Base-by-base conservation (phyloP, 2,797 vertebrate genomes). In the Emys orbicularis region DNA sequence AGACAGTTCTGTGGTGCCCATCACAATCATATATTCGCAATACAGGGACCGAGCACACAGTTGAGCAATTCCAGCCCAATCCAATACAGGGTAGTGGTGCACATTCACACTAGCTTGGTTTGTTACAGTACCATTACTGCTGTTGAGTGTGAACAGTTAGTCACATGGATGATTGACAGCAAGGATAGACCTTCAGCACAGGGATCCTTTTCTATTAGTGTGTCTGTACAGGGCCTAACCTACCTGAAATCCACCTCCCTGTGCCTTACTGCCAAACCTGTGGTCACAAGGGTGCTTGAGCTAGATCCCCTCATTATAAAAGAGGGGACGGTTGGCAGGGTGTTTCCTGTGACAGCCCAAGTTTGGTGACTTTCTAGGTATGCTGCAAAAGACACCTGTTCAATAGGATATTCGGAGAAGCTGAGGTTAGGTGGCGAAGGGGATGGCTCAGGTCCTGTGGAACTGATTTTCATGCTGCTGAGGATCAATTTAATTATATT, bases 401-500 rank as follows among this genome's bases (percentile, higher is more conserved):
- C 9, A 6, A 25, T 23, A 41, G 59, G 59, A 41, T 84, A 74
- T 65, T 56, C 29, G 25, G 47, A 57, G 44, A 89, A 88, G 54
- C 1, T 81, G 13, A 79, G 2, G 59, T 27, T 6, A 47, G 31
- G 15, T 4, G 12, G 23, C 80, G 21, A 49, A 92, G 90, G 80
- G 81, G 8, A 19, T 81, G 84, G 61, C 8, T 31, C 5, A 27
- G 15, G 11, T 23, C 54, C 47, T 27, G 13, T 65, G 15, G 4
- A 65, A 37, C 3, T 49, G 53, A 81, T 61, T 54, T 85, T 81
- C 83, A 65, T 65, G 86, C 13, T 3, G 21, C 54, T 0, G n/a
- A 83, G 57, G 82, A 85, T 65, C 76, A 87, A 85, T 93, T 77
- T 85, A 68, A 81, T 13, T 56, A 87, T 93, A 88, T 92, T 93